Conservation (phyloP, 2,113 vertebrate genomes). For the Pholis gunnellus region DNA sequence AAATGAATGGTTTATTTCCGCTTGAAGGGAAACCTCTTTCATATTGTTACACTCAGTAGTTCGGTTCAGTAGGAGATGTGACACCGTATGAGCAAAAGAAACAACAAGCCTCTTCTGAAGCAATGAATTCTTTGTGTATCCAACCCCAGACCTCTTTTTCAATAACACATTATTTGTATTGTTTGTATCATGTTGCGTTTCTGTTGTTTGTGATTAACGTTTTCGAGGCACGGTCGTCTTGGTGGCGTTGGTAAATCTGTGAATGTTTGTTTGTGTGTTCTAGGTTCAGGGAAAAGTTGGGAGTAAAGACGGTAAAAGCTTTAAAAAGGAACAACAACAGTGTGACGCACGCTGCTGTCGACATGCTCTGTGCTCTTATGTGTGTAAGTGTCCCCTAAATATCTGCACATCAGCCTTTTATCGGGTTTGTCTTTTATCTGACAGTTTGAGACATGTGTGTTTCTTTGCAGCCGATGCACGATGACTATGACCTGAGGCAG, state of each 20-base stretch:
- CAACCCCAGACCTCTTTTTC: constrained; percentile 61
- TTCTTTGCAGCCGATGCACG: constrained; percentile 93
- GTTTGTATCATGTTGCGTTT: neutral
- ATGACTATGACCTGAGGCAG: constrained; percentile 98
- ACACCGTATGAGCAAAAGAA: constrained; percentile 18
- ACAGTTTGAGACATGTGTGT: neutral
- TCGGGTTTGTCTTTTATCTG: neutral
- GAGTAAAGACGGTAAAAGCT: constrained; percentile 98
- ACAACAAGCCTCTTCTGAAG: constrained; percentile 54
- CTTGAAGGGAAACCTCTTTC: constrained; percentile 21
- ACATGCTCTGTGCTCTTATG: constrained; percentile 99
- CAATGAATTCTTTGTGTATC: constrained; percentile 72
- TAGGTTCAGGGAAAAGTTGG: constrained; percentile 96
- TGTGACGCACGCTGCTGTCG: constrained; percentile 96
- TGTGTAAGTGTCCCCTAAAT: constrained; percentile 90
- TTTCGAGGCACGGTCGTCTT: neutral
- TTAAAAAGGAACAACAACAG: constrained; percentile 96
- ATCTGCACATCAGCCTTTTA: neutral
- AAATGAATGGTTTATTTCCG: constrained; percentile 5
- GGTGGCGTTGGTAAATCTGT: constrained; percentile 6
- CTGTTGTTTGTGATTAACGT: neutral
- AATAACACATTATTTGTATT: constrained; percentile 25
- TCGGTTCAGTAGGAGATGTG: constrained; percentile 1
- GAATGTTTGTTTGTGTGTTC: constrained; percentile 48
- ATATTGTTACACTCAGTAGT: neutral